Conservation (phyloP, 2,113 vertebrate species). For the Rhegmatorhina hoffmannsi region DNA sequence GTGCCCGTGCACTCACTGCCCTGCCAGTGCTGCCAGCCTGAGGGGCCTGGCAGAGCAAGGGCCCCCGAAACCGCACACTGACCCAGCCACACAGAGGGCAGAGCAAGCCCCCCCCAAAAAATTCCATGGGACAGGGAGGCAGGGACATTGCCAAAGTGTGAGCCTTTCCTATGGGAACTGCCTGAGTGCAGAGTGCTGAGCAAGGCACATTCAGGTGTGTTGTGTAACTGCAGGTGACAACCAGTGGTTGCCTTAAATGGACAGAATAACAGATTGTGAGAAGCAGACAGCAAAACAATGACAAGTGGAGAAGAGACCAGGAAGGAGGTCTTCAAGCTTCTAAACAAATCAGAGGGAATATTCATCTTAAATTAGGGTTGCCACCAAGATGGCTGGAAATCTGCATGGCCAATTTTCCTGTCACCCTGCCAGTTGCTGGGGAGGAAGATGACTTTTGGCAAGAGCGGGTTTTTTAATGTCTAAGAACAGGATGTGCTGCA, state of each 20-base stretch:
- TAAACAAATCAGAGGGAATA: constrained; percentile 50
- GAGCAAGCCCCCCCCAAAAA: not conserved
- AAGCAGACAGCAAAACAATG: not conserved
- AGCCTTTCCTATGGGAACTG: not conserved
- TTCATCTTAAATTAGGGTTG: constrained; percentile 25
- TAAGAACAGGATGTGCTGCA: constrained; percentile 29
- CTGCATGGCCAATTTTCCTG: constrained; percentile 27
- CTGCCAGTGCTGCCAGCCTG: not conserved
- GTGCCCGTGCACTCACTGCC: not conserved
- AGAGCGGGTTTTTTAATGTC: not conserved
- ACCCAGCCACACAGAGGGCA: not conserved
- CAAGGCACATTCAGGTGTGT: not conserved
- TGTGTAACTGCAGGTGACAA: not conserved
- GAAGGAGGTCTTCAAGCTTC: not conserved
- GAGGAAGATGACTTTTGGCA: constrained; percentile 42
- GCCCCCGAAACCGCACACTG: not conserved
- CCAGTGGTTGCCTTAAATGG: not conserved
- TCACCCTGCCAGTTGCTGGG: constrained; percentile 50
- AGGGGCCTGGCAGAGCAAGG: not conserved
- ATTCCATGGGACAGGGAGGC: not conserved
- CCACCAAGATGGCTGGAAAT: constrained; percentile 39
- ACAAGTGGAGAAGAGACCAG: not conserved
- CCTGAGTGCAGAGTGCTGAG: rapidly evolving
- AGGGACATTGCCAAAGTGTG: not conserved
- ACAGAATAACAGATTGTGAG: not conserved